Base-by-base conservation (phyloP, 1,140 invertebrate genomes). In the Glomeris maerens region DNA sequence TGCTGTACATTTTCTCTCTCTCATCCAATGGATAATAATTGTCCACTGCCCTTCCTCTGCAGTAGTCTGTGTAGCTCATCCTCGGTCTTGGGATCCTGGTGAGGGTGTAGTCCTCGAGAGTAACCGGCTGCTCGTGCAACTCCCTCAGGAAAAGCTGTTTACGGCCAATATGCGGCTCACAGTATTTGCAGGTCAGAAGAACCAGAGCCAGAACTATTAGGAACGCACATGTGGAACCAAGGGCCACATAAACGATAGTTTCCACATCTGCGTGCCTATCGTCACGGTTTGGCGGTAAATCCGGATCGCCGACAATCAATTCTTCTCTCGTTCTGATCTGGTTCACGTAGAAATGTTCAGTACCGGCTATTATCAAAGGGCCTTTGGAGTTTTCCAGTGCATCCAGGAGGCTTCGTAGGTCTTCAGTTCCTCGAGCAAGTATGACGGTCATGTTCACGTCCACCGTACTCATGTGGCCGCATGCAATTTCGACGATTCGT, bases 51-150 rank as follows among this genome's bases (percentile, higher is more conserved):
- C 47, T 39, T 1, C 50, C 45, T 39, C 55, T 39, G 21, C 48
- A 57, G 22, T 57, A 57, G 31, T 57, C 53, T 2, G 47, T 36
- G 45, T 55, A 55, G 1, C 52, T 26, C 13, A 52, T 49, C 13
- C 47, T 57, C 14, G 56, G 54, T 4, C 56, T 41, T 20, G 56
- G 54, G 10, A 57, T 57, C 36, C 45, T 47, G 1, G 54, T 57
- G 13, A 57, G 26, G 28, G 54, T 55, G 29, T 55, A 57, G 44
- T 57, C 56, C 49, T 57, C 56, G 7, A 55, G 50, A 5, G 17
- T 10, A 36, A 10, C 17, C 10, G 17, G 31, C 31, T 17, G 31
- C 31, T 21, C 55, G 53, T 2, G 48, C 3, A 45, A 20, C 22
- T 25, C 29, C 48, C 26, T 44, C 42, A 13, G 29, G 3, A 17